phyloP scores from a whole-genome alignment of 2,797 vertebrate species.

The Calcarius lapponicus region DNA sequence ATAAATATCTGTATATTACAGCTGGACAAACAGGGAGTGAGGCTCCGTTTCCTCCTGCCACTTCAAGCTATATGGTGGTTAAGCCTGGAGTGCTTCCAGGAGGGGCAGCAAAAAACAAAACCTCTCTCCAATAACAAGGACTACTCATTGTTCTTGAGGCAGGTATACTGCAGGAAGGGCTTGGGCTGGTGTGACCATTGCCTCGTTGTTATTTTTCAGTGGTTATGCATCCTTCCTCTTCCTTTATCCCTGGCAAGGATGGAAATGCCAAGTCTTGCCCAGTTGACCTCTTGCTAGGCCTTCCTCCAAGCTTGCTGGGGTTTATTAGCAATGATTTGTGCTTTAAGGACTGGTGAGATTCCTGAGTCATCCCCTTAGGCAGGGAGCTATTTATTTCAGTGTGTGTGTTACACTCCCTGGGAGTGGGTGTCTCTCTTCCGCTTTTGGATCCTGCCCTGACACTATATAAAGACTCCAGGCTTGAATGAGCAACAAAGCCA shows the following conservation, averaged over 20 bases:
- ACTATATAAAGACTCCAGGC: constrained; percentile 53
- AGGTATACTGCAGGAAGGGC: neutral
- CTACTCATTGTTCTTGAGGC: neutral
- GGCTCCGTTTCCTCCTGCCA: neutral
- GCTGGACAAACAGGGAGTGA: neutral
- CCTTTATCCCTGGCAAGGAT: neutral
- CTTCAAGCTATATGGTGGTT: neutral
- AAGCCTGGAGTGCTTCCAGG: neutral
- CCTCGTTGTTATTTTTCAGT: neutral
- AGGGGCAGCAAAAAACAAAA: neutral
- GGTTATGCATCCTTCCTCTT: neutral
- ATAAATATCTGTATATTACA: neutral
- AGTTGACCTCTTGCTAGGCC: neutral
- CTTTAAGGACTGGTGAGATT: constrained; percentile 37
- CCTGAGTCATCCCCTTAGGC: constrained; percentile 63
- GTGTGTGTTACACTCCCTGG: constrained; percentile 52
- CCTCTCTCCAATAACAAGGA: neutral
- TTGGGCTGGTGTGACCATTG: neutral
- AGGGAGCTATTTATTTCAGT: constrained; percentile 61
- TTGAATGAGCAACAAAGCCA: constrained; percentile 61
- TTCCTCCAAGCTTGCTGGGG: neutral
- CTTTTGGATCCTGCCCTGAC: constrained; percentile 63
- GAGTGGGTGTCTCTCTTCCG: constrained; percentile 67
- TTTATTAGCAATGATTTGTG: constrained; percentile 42
- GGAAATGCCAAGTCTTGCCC: neutral